Conservation (phyloP, 2,113 vertebrate species). For the Scomber japonicus region DNA sequence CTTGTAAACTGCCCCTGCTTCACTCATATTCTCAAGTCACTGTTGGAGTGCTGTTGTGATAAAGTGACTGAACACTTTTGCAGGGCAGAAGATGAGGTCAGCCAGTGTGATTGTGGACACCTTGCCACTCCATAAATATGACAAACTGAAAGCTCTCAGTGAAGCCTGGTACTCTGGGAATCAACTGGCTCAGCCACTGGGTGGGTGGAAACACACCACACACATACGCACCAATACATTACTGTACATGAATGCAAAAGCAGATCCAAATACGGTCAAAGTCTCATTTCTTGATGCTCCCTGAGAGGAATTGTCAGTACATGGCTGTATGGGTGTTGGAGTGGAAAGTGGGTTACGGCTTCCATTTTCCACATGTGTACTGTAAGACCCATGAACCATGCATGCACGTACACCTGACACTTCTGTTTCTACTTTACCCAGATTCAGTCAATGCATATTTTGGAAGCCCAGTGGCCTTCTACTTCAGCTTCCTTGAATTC, state of each 20-base stretch:
- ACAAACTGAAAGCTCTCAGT: slow-evolving; percentile 77
- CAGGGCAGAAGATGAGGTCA: slow-evolving; percentile 85
- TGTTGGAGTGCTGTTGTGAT: not conserved
- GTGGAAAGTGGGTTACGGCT: no score
- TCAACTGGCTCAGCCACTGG: slow-evolving; percentile 84
- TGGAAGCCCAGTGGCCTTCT: slow-evolving; percentile 83
- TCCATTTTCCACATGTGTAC: not conserved
- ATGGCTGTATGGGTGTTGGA: not conserved
- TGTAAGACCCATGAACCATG: not conserved
- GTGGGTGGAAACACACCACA: slow-evolving; percentile 65
- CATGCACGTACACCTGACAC: not conserved
- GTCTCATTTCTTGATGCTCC: not conserved
- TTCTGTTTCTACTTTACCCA: slow-evolving; percentile 54
- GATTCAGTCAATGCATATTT: slow-evolving; percentile 86
- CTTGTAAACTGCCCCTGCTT: not conserved
- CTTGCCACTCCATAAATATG: slow-evolving; percentile 81
- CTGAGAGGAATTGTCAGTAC: not conserved
- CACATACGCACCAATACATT: not conserved
- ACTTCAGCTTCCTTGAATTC: slow-evolving; percentile 89
- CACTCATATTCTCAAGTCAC: not conserved
- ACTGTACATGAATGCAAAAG: not conserved
- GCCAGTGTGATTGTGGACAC: slow-evolving; percentile 77
- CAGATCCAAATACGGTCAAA: not conserved
- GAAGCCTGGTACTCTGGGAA: slow-evolving; percentile 83
- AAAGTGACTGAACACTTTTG: slow-evolving; percentile 28